Evolutionary conservation across 2,113 vertebrate genomes (phyloP).

Genomic region (Halcyon malimbica): DNA sequence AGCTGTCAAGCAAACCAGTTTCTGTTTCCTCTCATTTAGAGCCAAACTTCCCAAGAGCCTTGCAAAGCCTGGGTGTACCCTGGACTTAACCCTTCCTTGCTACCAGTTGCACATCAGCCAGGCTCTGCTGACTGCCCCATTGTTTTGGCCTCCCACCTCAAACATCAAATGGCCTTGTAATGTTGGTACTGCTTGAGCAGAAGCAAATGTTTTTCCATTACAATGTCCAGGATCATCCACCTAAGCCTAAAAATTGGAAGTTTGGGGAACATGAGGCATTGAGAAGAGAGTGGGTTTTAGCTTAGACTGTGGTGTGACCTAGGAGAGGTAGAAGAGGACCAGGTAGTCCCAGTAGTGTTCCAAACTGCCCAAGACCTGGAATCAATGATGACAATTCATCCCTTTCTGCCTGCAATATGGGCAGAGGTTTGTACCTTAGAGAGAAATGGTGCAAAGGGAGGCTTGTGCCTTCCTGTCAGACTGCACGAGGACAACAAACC

Average conservation of each 20-base stretch:
- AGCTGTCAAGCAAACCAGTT: neutral
- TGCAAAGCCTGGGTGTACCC: neutral
- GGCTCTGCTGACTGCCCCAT: neutral
- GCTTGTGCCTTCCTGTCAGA: neutral
- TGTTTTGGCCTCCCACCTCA: neutral
- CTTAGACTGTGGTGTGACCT: neutral
- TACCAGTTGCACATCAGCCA: fast-evolving
- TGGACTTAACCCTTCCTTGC: too few relatives aligned
- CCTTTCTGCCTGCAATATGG: neutral
- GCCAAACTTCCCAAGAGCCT: neutral
- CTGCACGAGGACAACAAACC: too few relatives aligned
- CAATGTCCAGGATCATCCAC: neutral
- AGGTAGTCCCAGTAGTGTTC: neutral
- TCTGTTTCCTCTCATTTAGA: neutral
- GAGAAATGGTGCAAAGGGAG: neutral
- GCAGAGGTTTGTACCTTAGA: neutral
- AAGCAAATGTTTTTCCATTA: neutral
- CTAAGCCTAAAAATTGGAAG: neutral
- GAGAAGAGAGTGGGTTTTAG: neutral
- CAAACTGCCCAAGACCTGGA: neutral
- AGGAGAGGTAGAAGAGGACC: neutral
- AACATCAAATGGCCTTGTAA: neutral
- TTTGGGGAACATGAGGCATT: neutral
- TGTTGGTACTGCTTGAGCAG: neutral
- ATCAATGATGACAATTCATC: neutral